Conservation (phyloP, 2,797 vertebrate species). For the Telmatherina bonti region DNA sequence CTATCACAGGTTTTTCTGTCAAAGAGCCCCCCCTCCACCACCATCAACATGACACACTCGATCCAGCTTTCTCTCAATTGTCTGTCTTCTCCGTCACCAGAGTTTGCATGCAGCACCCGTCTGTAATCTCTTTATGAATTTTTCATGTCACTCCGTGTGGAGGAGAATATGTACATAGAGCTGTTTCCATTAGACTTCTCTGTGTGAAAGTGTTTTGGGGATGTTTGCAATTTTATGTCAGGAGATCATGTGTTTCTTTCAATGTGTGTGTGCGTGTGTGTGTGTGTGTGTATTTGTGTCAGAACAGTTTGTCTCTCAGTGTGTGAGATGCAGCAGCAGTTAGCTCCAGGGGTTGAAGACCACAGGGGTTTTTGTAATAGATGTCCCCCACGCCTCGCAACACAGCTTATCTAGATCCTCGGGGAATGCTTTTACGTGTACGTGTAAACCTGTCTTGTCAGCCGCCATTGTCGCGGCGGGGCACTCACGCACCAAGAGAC, state of each 20-base stretch:
- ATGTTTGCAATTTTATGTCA: conserved; percentile 53
- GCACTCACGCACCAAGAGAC: conserved; percentile 51
- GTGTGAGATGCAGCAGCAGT: conserved; percentile 62
- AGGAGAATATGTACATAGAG: conserved; percentile 44
- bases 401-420: conserved; percentile 71
- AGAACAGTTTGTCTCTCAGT: conserved; percentile 70
- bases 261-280: conserved; percentile 1
- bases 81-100: conserved; percentile 23
- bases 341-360: conserved; percentile 68
- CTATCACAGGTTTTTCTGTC: conserved; percentile 28
- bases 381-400: conserved; percentile 63
- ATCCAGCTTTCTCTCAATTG: conserved; percentile 45
- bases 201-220: conserved; percentile 42
- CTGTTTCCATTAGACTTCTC: conserved; percentile 59
- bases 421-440: conserved; percentile 35
- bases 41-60: conserved; percentile 49
- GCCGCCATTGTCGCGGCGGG: conserved; percentile 48
- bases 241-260: conserved; percentile 34
- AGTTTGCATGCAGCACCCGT: conserved; percentile 23
- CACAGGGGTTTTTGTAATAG: conserved; percentile 70
- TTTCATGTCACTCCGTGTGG: conserved; percentile 53
- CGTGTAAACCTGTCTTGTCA: conserved; percentile 66
- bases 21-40: neutral
- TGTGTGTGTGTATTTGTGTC: conserved; percentile 26
- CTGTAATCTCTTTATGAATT: conserved; percentile 54